Evolutionary conservation across 2,113 vertebrate genomes (phyloP).

Genomic region (Eptesicus fuscus): DNA sequence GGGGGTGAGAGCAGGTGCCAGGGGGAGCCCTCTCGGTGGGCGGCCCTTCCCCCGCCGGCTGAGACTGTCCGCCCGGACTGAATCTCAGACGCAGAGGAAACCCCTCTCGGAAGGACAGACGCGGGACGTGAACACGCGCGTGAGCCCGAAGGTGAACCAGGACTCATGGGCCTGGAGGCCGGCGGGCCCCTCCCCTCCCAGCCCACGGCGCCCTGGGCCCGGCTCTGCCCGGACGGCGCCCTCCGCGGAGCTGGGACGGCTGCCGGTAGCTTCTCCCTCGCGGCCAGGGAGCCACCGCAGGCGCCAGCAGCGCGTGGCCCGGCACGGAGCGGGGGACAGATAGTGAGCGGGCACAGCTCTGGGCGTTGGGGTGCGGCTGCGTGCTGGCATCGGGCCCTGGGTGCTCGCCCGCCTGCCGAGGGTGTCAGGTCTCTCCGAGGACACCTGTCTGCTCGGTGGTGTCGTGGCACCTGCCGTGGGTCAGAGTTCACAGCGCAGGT

Average conservation of each 20-base stretch:
- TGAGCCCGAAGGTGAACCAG: neutral
- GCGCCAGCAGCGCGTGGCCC: fast-evolving
- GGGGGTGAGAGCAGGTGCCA: slow-evolving; percentile 81
- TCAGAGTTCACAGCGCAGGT: neutral
- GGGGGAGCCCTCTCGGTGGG: slow-evolving; percentile 58
- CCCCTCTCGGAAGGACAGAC: slow-evolving; percentile 60
- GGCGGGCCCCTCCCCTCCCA: fast-evolving
- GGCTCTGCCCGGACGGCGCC: fast-evolving
- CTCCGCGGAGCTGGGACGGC: neutral
- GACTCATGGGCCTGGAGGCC: neutral
- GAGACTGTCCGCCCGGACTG: slow-evolving; percentile 81
- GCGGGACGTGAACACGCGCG: slow-evolving; percentile 4
- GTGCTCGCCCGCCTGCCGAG: neutral
- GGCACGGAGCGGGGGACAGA: fast-evolving
- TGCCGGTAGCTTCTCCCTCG: neutral
- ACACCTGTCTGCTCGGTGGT: neutral
- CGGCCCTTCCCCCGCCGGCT: slow-evolving; percentile 78
- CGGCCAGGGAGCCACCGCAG: neutral
- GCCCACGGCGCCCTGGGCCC: neutral
- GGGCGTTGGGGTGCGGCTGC: fast-evolving
- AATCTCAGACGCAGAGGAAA: slow-evolving; percentile 81
- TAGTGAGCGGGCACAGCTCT: fast-evolving
- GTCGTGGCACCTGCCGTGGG: neutral
- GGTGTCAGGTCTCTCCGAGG: neutral
- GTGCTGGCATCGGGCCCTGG: fast-evolving